Evolutionary conservation across 2,113 vertebrate species (phyloP), one percentile per base, ranked within the genome.

Genomic region (Delphinapterus leucas): DNA sequence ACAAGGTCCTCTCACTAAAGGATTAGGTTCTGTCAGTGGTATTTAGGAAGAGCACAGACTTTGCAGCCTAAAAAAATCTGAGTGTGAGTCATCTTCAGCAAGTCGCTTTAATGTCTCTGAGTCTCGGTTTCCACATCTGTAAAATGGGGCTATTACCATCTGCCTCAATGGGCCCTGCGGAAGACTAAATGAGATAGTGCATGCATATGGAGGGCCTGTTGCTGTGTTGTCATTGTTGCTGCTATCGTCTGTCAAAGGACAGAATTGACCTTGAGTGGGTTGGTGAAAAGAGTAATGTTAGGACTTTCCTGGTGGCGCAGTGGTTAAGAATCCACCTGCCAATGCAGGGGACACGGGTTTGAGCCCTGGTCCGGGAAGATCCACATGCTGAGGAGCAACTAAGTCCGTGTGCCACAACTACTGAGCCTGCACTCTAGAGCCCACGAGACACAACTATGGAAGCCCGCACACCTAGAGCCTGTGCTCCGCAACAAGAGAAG

Each of bases 151-250:
- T 70, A 33, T 23, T 33, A 21, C 36, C 36, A 23, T 47, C 83
- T 41, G 26, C 70, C 81, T 85, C 33, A 36, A n/a, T 15, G 71
- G 26, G 58, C 28, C 49, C 11, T 18, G 82, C 0, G 0, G 1
- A 58, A 68, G 7, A 76, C 49, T 41, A 41, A 53, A 36, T 0
- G 68, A 65, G n/a, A 20, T 1, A 5, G 49, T 38, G 1, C 17
- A 0, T 3, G 1, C 17, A 0, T 3, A 5, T 8, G 17, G 13
- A 28, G 36, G 15, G 63, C 41, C 79, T 41, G 3, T 7, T 9
- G 17, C 3, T 11, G 33, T 65, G 49, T 33, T 26, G 41, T 67
- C 33, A 12, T 4, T 25, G 2, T 11, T 25, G 67, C 21, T 73
- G 83, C 36, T 77, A 23, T 49, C 26, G 26, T n/a, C 80, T 79